A percentile compares a stretch with the other conserved stretches of the same genome.
Conservation (phyloP, 2,888 invertebrate genomes). For the Formica aserva region DNA sequence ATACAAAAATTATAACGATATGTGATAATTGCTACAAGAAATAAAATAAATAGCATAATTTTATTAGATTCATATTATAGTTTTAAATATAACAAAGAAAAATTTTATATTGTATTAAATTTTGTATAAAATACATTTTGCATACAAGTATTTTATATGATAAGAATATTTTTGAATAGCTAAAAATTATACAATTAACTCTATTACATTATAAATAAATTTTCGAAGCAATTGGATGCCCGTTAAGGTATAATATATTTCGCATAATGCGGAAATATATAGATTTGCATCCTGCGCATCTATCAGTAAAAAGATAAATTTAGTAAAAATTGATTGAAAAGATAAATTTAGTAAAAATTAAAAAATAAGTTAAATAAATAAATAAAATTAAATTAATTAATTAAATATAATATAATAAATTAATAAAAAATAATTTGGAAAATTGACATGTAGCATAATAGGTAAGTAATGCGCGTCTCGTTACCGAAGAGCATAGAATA, state of each 20-base stretch:
- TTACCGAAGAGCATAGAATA: background rate
- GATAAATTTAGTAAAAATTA: background rate
- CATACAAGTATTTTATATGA: background rate
- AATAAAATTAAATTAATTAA: background rate
- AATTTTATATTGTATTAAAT: background rate
- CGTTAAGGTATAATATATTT: background rate
- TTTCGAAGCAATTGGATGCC: background rate
- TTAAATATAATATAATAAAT: background rate
- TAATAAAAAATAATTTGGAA: conserved; percentile 32
- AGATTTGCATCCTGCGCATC: background rate
- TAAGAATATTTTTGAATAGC: background rate
- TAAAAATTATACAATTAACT: background rate
- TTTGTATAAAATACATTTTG: background rate
- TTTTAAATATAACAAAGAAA: background rate
- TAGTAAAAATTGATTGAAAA: background rate
- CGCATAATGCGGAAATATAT: background rate
- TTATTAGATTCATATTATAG: background rate
- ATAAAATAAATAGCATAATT: background rate
- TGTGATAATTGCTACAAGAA: conserved; percentile 9
- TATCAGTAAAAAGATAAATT: conserved; percentile 12
- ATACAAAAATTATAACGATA: conserved; percentile 47
- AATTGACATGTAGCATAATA: conserved; percentile 19
- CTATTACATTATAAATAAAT: background rate
- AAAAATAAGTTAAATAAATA: background rate
- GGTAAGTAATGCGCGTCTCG: conserved; percentile 13